Conservation (phyloP, 1,140 invertebrate species). For the Tenebrio molitor region DNA sequence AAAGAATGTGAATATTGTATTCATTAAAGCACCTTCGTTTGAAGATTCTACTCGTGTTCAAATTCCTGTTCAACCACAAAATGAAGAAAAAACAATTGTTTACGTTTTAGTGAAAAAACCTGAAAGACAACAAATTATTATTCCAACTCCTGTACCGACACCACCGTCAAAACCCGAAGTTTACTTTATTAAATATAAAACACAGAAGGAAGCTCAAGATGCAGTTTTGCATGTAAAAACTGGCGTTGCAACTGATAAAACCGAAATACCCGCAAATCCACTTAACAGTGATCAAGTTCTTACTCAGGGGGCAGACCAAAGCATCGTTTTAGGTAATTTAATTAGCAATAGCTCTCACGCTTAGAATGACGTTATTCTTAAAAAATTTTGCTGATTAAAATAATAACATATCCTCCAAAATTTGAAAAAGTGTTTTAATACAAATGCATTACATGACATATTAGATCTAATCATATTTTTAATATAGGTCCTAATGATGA, state of each 20-base stretch:
- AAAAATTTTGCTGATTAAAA: no score
- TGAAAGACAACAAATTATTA: slow-evolving; percentile 81
- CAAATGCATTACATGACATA: no score
- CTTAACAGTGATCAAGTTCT: no score
- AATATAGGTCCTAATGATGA: no score
- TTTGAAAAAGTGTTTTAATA: no score
- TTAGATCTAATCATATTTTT: no score
- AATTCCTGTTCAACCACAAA: slow-evolving; percentile 80
- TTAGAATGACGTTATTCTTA: no score
- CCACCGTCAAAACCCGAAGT: slow-evolving; percentile 87
- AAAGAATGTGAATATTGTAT: slow-evolving; percentile 90
- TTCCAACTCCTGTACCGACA: slow-evolving; percentile 81
- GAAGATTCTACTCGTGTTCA: slow-evolving; percentile 78
- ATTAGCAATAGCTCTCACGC: no score
- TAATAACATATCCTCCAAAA: no score
- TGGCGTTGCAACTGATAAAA: slow-evolving; percentile 12
- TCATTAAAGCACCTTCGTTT: slow-evolving; percentile 87
- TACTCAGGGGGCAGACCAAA: no score
- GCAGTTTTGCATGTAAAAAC: slow-evolving; percentile 4
- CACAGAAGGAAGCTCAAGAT: slow-evolving; percentile 67
- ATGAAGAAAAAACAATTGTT: slow-evolving; percentile 88
- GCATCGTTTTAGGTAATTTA: no score
- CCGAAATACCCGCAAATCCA: no score
- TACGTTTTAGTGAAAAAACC: slow-evolving; percentile 90
- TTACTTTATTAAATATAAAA: slow-evolving; percentile 89